Evolutionary conservation across 2,797 vertebrate genomes (phyloP).

Genomic region (Pseudomugil tenellus): DNA sequence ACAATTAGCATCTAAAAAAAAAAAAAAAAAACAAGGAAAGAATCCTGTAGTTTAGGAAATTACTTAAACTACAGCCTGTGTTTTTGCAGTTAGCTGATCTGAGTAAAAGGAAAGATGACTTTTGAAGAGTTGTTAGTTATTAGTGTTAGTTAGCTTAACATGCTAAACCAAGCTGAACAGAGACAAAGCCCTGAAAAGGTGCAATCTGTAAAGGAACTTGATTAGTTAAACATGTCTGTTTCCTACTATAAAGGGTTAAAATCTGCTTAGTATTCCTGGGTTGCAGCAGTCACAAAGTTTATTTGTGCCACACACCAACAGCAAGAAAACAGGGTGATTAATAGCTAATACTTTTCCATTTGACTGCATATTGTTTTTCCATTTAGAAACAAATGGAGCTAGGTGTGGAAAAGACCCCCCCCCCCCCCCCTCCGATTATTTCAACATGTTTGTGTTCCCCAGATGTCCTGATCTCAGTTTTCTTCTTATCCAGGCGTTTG

Average conservation of each 20-base stretch:
- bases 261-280: background rate
- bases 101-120: too few species aligned
- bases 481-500: slow-evolving; percentile 17
- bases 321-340: slow-evolving; percentile 40
- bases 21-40: too few species aligned
- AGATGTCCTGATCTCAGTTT: slow-evolving; percentile 28
- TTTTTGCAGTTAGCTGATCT: too few species aligned
- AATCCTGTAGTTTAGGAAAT: too few species aligned
- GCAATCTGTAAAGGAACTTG: background rate
- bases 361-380: slow-evolving; percentile 60
- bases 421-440: slow-evolving; percentile 25
- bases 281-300: background rate
- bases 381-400: slow-evolving; percentile 42
- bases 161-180: background rate
- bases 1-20: too few species aligned
- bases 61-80: too few species aligned
- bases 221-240: background rate
- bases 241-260: background rate
- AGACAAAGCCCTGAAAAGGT: background rate
- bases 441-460: slow-evolving; percentile 33
- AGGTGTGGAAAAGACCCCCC: slow-evolving; percentile 53
- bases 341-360: slow-evolving; percentile 56
- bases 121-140: too few species aligned
- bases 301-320: slow-evolving; percentile 30
- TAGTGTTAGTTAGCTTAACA: too few species aligned